Evolutionary conservation across 2,888 invertebrate species (phyloP).

Genomic region (Polydrusus pterygomalis): DNA sequence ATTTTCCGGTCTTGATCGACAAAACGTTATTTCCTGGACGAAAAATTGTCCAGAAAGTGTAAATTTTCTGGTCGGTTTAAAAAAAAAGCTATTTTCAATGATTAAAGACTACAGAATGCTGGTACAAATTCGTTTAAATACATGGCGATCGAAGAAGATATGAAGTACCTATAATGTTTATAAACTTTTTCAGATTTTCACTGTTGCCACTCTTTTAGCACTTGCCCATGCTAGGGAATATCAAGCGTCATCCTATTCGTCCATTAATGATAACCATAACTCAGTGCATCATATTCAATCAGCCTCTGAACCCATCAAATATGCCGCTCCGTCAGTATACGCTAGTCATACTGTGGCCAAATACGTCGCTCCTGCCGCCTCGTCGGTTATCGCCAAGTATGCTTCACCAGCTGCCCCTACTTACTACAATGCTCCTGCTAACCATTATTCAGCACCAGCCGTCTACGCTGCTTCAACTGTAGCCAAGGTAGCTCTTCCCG

Average conservation of each 20-base stretch:
- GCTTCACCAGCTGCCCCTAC: slow-evolving; percentile 30
- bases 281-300: slow-evolving; percentile 57
- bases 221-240: slow-evolving; percentile 56
- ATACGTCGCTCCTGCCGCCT: slow-evolving; percentile 36
- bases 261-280: slow-evolving; percentile 60
- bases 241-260: slow-evolving; percentile 43
- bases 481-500: slow-evolving; percentile 43
- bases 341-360: slow-evolving; percentile 40
- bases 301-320: slow-evolving; percentile 10
- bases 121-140: no score
- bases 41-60: no score
- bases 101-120: no score
- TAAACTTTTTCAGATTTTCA: slow-evolving; percentile 53
- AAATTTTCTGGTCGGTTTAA: no score
- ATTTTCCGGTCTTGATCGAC: no score
- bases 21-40: no score
- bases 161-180: background rate
- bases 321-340: slow-evolving; percentile 32
- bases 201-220: slow-evolving; percentile 53
- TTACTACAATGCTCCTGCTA: slow-evolving; percentile 46
- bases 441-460: slow-evolving; percentile 44
- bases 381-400: slow-evolving; percentile 33
- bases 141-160: no score
- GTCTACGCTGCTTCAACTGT: slow-evolving; percentile 42
- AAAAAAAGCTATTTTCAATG: no score